Base-by-base conservation (phyloP, 30 jellyfish, hydroid and myxozoan genomes). In the Phacellophora camtschatica region DNA sequence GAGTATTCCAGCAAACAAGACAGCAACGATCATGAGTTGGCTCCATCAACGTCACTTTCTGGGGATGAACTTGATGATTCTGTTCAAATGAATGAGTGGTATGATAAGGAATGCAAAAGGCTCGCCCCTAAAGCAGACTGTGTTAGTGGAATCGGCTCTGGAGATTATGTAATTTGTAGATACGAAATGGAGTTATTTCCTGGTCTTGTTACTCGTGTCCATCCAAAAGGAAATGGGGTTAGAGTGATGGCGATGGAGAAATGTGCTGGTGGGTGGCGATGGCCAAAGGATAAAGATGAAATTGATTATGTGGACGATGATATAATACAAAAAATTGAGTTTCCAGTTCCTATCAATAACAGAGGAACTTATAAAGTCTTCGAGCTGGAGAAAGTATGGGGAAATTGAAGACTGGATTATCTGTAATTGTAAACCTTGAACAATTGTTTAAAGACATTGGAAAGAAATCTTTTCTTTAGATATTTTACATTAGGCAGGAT, bases 251-350 rank as follows among this genome's bases (percentile, higher is more conserved):
- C 86, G 28, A 75, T 75, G 88, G 35, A 75, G 28, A 75, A 57
- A 20, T 75, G 88, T 36, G 49, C 77, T 36, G 88, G 88, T 54
- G 88, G 86, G 11, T 54, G 88, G 84, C 12, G 86, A 11, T 75
- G 88, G 85, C 88, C 88, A 51, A 54, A 75, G 24, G 55, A 54
- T 9, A 53, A 56, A 10, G 85, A 75, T 57, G 68, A 36, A 16
- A 75, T 75, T 23, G 86, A 75, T 34, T 75, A 75, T 28, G 11
- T 16, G 39, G 55, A 20, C 22, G 82, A 71, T 7, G 63, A 43
- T 16, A 28, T 71, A 19, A 25, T 45, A 5, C 84, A 31, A 57
- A 57, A 24, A 28, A 75, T 57, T 15, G 85, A 56, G 12, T 75
- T 57, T 53, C 88, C 88, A 24, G 65, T 39, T 8, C 88, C 88